Evolutionary conservation across 2,888 invertebrate species (phyloP).

Genomic region (Drosophila infuscata): DNA sequence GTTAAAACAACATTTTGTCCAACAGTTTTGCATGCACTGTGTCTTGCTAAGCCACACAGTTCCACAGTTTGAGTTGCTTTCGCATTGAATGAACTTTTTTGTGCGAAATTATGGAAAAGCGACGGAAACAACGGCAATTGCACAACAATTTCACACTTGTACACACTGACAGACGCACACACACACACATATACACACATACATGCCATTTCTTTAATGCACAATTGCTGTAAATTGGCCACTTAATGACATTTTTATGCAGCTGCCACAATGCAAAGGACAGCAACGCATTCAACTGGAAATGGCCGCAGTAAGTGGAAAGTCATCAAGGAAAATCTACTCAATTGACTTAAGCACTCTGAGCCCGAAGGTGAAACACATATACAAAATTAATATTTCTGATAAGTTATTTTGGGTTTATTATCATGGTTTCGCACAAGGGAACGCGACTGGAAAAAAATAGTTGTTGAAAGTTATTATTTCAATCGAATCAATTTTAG

Average conservation of each 20-base stretch:
- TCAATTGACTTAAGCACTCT: neutral
- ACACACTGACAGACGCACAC: conserved; percentile 5
- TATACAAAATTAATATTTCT: neutral
- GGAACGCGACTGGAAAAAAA: neutral
- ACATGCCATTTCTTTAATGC: conserved; percentile 38
- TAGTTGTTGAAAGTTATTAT: neutral
- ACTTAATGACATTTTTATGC: conserved; percentile 25
- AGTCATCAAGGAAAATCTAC: neutral
- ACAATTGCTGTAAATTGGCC: conserved; percentile 32
- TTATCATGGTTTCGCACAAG: neutral
- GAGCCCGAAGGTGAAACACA: neutral
- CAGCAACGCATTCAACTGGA: conserved; percentile 30
- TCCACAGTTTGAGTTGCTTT: neutral
- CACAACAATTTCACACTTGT: conserved; percentile 12
- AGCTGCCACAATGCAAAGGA: conserved; percentile 5
- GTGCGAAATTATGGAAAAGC: conserved; percentile 13
- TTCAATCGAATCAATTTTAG: conserved; percentile 1
- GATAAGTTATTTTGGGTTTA: neutral
- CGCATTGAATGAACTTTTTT: neutral
- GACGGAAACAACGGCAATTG: conserved; percentile 11
- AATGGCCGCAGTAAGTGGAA: conserved; percentile 35
- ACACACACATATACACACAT: neutral
- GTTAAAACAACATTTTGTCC: neutral
- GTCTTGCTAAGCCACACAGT: conserved; percentile 19
- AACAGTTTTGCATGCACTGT: conserved; percentile 10